Conservation (phyloP, 2,797 vertebrate species). For the Australoheros facetus region DNA sequence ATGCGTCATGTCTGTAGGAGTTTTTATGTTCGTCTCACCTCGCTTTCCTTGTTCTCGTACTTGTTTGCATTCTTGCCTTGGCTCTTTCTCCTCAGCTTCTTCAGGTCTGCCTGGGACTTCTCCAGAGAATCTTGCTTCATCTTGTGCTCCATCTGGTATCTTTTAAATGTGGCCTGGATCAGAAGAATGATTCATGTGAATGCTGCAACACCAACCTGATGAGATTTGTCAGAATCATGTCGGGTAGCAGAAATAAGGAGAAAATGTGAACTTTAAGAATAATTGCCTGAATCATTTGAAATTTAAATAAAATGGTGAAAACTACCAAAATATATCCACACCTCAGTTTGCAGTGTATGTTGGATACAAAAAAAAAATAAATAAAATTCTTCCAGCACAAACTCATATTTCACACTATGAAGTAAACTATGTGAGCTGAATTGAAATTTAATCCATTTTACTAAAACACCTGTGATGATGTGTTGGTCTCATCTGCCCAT, state of each 20-base stretch:
- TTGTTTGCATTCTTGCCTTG: slow-evolving; percentile 93
- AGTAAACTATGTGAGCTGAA: background rate
- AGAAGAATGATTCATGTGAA: slow-evolving; percentile 15
- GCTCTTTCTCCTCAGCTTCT: slow-evolving; percentile 95
- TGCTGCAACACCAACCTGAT: background rate
- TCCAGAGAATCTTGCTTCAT: slow-evolving; percentile 93
- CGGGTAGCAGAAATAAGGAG: background rate
- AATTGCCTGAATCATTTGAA: background rate
- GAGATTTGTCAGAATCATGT: background rate
- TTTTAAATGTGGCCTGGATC: slow-evolving; percentile 91
- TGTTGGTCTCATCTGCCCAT: background rate
- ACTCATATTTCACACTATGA: background rate
- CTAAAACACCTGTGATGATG: background rate
- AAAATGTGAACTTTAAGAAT: background rate
- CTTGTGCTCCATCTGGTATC: slow-evolving; percentile 93
- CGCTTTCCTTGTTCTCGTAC: slow-evolving; percentile 92
- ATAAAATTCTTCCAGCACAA: background rate
- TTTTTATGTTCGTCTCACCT: slow-evolving; percentile 80
- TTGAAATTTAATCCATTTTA: background rate
- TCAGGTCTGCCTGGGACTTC: slow-evolving; percentile 93
- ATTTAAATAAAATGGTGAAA: background rate
- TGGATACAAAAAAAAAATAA: background rate
- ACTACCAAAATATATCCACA: background rate
- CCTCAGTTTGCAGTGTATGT: background rate
- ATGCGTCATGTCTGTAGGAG: background rate